These are phyloP conservation scores for Cataglyphis cursor DNA, from an alignment of 2,888 invertebrate species.

Conservation along the genomic window DNA sequence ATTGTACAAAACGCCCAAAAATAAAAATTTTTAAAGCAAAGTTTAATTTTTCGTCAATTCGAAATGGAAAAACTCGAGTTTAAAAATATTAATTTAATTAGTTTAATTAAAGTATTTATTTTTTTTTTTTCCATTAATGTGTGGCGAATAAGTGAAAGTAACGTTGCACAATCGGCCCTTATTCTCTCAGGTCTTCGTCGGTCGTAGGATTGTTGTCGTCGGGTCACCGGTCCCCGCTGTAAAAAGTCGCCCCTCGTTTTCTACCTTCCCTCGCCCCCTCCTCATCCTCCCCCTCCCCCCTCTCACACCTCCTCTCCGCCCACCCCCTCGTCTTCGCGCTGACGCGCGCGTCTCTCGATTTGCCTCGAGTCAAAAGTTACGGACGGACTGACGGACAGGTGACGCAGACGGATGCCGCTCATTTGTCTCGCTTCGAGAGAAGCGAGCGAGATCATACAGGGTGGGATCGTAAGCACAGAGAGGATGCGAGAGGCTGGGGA, in stretches of 20 bases:
- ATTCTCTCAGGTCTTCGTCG: constrained; percentile 24
- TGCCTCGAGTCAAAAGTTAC: constrained; percentile 83
- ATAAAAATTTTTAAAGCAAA: constrained; percentile 8
- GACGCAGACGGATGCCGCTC: constrained; percentile 86
- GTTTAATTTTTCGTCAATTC: neutral
- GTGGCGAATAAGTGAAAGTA: constrained; percentile 9
- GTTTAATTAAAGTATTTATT: neutral
- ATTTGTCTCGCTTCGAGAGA: constrained; percentile 86
- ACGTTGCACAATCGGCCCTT: constrained; percentile 18
- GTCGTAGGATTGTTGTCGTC: constrained; percentile 45
- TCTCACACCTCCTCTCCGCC: constrained; percentile 16
- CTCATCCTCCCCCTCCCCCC: constrained; percentile 42
- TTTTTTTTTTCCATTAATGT: constrained; percentile 17
- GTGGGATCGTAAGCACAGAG: constrained; percentile 60
- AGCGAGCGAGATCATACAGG: constrained; percentile 76
- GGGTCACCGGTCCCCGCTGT: constrained; percentile 68
- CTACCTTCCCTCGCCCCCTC: constrained; percentile 25
- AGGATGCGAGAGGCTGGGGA: constrained; percentile 46
- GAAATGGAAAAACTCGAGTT: neutral
- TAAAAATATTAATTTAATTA: neutral
- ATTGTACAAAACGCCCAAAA: neutral
- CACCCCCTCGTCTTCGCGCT: constrained; percentile 18
- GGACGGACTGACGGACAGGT: constrained; percentile 85
- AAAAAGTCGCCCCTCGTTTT: constrained; percentile 70
- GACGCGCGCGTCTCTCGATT: constrained; percentile 65